These are phyloP conservation scores for Smutsia gigantea DNA, from an alignment of 2,797 vertebrate species.

Conservation along the genomic window DNA sequence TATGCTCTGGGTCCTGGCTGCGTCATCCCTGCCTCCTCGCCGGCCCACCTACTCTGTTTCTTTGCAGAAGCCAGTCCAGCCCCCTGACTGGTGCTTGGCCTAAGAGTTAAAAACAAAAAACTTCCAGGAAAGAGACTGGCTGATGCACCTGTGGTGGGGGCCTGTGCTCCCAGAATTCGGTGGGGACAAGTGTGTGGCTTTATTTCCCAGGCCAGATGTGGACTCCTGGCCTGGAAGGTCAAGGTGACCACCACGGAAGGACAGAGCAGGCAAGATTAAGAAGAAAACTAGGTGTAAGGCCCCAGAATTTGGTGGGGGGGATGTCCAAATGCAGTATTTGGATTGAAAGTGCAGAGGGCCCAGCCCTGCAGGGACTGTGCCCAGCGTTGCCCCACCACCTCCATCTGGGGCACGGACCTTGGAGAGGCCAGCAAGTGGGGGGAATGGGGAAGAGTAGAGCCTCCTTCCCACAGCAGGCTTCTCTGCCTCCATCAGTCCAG, in stretches of 20 bases:
- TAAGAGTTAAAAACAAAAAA: not conserved
- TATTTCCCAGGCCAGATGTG: not conserved
- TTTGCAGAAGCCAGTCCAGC: not conserved
- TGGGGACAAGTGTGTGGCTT: not conserved
- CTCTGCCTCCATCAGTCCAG: not conserved
- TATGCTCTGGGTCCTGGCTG: not conserved
- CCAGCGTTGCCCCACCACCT: too few relatives aligned
- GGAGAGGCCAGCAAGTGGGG: not conserved
- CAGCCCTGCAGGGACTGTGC: too few relatives aligned
- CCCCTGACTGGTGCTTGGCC: not conserved
- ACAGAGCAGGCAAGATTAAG: not conserved
- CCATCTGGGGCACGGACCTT: not conserved
- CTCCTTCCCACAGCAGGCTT: not conserved
- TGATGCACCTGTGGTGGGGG: not conserved
- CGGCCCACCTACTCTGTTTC: not conserved
- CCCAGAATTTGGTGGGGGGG: rapidly evolving
- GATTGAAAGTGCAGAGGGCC: too few relatives aligned
- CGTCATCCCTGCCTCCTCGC: not conserved
- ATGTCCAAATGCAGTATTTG: not conserved
- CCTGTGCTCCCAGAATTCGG: not conserved
- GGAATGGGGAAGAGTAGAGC: not conserved
- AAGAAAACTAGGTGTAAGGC: not conserved
- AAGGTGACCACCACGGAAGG: not conserved
- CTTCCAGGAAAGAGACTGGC: not conserved
- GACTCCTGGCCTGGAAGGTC: not conserved